These are phyloP conservation scores for Bugulina stolonifera DNA, from an alignment of 2,888 invertebrate species.

Conservation along the genomic window DNA sequence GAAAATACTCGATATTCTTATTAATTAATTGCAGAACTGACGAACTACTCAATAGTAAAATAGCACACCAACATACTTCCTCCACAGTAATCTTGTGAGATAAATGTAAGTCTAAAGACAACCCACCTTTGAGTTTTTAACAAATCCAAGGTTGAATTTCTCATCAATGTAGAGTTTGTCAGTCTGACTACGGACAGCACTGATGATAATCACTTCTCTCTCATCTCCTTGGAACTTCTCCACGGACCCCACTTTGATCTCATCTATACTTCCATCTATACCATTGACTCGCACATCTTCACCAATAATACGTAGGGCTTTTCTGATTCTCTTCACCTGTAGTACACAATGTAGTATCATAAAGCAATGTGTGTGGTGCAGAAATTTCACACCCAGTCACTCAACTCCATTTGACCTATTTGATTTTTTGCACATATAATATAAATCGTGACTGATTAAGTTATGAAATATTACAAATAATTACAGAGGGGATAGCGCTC, in stretches of 20 bases:
- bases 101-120: background rate
- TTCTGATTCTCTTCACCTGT: constrained; percentile 1
- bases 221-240: constrained; percentile 50
- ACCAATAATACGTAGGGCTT: background rate
- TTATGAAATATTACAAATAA: no score
- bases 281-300: background rate
- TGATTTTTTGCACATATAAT: no score
- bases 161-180: constrained; percentile 37
- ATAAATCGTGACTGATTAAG: no score
- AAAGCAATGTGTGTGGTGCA: no score
- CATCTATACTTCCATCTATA: background rate
- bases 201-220: constrained; percentile 42
- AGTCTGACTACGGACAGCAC: constrained; percentile 43
- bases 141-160: constrained; percentile 42
- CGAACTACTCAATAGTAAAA: background rate
- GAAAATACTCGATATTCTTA: no score
- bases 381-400: no score
- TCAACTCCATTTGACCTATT: no score
- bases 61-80: background rate
- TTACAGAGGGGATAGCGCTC: no score
- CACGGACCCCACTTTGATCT: constrained; percentile 42
- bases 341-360: no score
- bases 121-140: constrained; percentile 42
- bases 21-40: background rate
- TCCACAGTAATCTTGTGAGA: background rate